Evolutionary conservation across 2,797 vertebrate genomes (phyloP).

Genomic region (Enteromius fasciolatus): DNA sequence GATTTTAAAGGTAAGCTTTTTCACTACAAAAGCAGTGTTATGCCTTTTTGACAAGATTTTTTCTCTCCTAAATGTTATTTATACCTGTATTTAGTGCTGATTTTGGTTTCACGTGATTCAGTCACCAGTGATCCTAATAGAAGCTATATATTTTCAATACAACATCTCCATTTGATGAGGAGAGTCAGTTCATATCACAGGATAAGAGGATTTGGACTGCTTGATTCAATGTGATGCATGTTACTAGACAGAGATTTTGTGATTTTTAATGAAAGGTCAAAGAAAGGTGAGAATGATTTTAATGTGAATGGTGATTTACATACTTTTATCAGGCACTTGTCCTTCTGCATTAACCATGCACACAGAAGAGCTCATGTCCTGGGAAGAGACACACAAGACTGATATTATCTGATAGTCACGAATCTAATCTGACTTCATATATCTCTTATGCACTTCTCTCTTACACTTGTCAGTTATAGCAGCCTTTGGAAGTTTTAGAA

Average conservation of each 20-base stretch:
- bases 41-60: background rate
- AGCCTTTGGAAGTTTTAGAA: background rate
- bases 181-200: background rate
- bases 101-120: background rate
- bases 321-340: constrained; percentile 76
- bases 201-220: background rate
- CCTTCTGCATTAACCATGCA: constrained; percentile 73
- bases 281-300: background rate
- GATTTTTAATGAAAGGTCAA: background rate
- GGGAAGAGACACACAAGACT: constrained; percentile 51
- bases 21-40: background rate
- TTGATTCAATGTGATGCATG: background rate
- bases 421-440: background rate
- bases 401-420: background rate
- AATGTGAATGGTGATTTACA: constrained; percentile 46
- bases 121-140: background rate
- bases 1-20: background rate
- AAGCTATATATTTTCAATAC: background rate
- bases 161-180: background rate
- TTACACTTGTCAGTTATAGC: background rate
- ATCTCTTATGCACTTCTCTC: background rate
- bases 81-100: background rate
- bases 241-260: background rate
- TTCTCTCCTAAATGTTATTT: background rate
- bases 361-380: constrained; percentile 82